These are phyloP conservation scores for Endomychus coccineus DNA, from an alignment of 2,888 invertebrate genomes.

Conservation along the genomic window DNA sequence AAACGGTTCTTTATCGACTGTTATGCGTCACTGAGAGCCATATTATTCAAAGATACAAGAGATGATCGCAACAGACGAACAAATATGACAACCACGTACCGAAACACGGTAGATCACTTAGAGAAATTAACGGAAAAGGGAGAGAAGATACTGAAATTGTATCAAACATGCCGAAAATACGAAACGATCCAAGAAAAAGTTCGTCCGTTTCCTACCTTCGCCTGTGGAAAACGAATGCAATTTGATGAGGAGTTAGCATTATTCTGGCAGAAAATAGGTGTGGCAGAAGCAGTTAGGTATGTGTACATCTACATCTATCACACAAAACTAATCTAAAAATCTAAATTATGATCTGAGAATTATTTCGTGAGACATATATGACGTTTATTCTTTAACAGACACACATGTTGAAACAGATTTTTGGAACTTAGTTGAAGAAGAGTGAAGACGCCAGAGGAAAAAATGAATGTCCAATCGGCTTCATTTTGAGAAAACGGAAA, in stretches of 20 bases:
- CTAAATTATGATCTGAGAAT: no score
- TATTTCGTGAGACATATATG: no score
- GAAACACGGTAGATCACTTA: slow-evolving; percentile 50
- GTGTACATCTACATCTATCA: neutral
- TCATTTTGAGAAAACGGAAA: no score
- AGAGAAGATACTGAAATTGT: slow-evolving; percentile 52
- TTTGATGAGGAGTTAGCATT: neutral
- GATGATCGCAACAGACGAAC: slow-evolving; percentile 51
- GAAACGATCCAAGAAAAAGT: slow-evolving; percentile 56
- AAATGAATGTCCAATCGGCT: no score
- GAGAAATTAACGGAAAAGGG: slow-evolving; percentile 51
- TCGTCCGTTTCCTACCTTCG: slow-evolving; percentile 34
- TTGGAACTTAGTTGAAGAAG: no score
- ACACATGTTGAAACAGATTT: no score
- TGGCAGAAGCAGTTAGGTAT: slow-evolving; percentile 2
- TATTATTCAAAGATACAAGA: slow-evolving; percentile 47
- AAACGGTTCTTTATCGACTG: slow-evolving; percentile 36
- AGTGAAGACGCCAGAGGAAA: no score
- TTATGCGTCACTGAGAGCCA: slow-evolving; percentile 43
- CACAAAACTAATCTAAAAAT: no score
- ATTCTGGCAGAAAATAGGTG: slow-evolving; percentile 3
- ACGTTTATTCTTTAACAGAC: no score
- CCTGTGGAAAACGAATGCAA: neutral
- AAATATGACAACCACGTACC: slow-evolving; percentile 54
- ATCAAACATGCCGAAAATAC: slow-evolving; percentile 58